Evolutionary conservation across 2,113 vertebrate genomes (phyloP).

Genomic region (Lethenteron reissneri): DNA sequence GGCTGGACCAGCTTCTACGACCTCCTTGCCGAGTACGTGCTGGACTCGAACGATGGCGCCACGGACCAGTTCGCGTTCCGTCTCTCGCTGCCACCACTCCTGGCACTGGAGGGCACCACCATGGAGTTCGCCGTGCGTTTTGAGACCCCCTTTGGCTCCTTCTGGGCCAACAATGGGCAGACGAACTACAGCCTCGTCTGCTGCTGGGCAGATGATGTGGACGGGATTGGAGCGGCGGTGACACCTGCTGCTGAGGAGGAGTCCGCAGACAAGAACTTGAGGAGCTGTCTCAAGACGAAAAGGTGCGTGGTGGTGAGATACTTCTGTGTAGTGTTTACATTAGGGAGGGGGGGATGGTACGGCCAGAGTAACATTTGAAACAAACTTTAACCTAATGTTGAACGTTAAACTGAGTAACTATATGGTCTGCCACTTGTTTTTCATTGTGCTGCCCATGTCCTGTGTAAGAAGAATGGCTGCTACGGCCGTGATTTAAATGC

Average conservation of each 20-base stretch:
- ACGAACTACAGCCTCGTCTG: constrained; percentile 62
- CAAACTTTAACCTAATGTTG: constrained; percentile 10
- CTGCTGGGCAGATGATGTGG: constrained; percentile 10
- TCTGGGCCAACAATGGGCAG: constrained; percentile 69
- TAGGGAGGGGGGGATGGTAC: constrained; percentile 15
- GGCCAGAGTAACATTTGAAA: constrained; percentile 32
- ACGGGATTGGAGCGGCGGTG: constrained; percentile 6
- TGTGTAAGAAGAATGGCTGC: too few species aligned
- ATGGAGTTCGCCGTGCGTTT: constrained; percentile 81
- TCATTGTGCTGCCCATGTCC: too few species aligned
- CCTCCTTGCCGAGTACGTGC: constrained; percentile 53
- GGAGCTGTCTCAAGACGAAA: constrained; percentile 53
- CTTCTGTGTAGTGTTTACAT: too few species aligned
- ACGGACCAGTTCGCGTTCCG: constrained; percentile 67
- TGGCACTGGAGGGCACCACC: constrained; percentile 33
- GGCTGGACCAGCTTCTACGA: constrained; percentile 58
- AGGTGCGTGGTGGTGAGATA: too few species aligned
- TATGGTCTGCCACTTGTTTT: constrained; percentile 11
- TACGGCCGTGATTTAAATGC: too few species aligned
- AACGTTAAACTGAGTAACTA: constrained; percentile 15
- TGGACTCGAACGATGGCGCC: constrained; percentile 54
- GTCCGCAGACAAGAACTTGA: constrained; percentile 30
- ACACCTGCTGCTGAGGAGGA: constrained; percentile 26
- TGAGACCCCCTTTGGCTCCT: constrained; percentile 43
- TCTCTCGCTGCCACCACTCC: constrained; percentile 45